Percentiles rank a stretch among this genome's conserved stretches.
These are phyloP conservation scores for Podiceps cristatus DNA, from an alignment of 2,113 vertebrate species.

Conservation along the genomic window DNA sequence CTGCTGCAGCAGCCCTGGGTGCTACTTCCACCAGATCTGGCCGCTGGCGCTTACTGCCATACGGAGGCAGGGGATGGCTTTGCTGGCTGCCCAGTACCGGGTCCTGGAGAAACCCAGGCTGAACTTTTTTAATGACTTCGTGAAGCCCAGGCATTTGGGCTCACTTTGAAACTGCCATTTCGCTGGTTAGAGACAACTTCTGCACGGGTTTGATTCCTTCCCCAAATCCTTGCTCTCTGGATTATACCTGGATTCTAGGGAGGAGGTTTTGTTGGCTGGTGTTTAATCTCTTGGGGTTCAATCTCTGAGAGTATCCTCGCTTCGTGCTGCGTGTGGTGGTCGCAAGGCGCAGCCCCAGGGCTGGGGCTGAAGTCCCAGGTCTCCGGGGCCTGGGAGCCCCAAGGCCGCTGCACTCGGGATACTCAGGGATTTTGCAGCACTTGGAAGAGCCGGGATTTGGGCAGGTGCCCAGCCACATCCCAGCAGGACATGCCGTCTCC, in stretches of 20 bases:
- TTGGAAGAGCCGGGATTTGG: background rate
- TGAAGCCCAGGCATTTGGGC: background rate
- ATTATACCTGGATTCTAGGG: background rate
- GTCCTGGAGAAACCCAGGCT: background rate
- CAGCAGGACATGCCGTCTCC: background rate
- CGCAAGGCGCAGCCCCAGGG: background rate
- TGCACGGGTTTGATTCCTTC: fast-evolving
- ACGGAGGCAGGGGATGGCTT: background rate
- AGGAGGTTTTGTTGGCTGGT: background rate
- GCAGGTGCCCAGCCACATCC: fast-evolving
- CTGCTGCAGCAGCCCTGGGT: background rate
- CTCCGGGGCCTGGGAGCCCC: too few species aligned
- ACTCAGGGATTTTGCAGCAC: background rate
- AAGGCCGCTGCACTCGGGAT: background rate
- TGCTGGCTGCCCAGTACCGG: background rate
- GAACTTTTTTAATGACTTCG: background rate
- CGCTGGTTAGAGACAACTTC: fast-evolving
- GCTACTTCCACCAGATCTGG: background rate
- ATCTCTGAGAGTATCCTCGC: fast-evolving
- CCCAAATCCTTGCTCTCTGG: background rate
- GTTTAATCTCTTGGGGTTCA: background rate
- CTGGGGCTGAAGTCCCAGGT: background rate
- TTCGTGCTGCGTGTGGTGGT: too few species aligned
- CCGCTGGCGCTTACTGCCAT: fast-evolving
- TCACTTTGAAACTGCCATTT: background rate